These are phyloP conservation scores for Dorcus parallelipipedus DNA, from an alignment of 2,888 invertebrate genomes.

Conservation along the genomic window DNA sequence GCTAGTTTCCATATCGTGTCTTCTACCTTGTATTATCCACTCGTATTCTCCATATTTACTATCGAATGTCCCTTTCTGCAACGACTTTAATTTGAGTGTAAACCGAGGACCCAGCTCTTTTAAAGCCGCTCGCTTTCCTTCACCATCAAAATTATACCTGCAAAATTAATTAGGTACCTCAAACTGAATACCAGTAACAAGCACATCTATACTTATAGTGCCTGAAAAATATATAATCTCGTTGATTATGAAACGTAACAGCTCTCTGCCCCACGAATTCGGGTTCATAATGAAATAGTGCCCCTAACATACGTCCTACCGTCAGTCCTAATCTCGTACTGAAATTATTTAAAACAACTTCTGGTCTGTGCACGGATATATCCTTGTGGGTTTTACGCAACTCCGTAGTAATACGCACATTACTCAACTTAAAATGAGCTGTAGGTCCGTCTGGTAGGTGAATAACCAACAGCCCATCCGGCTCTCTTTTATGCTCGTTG, in stretches of 20 bases:
- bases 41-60: slow-evolving; percentile 95
- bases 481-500: slow-evolving; percentile 90
- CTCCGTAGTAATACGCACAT: slow-evolving; percentile 86
- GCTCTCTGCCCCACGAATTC: slow-evolving; percentile 90
- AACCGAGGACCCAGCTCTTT: slow-evolving; percentile 97
- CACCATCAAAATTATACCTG: slow-evolving; percentile 85
- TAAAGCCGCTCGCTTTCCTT: slow-evolving; percentile 70
- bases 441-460: slow-evolving; percentile 97
- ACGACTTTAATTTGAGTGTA: slow-evolving; percentile 84
- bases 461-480: slow-evolving; percentile 87
- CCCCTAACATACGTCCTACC: slow-evolving; percentile 88
- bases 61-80: slow-evolving; percentile 97
- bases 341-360: slow-evolving; percentile 95
- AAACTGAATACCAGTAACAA: not conserved
- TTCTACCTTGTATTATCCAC: slow-evolving; percentile 87
- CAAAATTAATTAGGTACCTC: slow-evolving; percentile 15
- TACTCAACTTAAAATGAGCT: slow-evolving; percentile 91
- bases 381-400: slow-evolving; percentile 75
- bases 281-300: slow-evolving; percentile 93
- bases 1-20: slow-evolving; percentile 92
- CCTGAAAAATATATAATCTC: slow-evolving; percentile 97
- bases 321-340: slow-evolving; percentile 89
- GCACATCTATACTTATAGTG: slow-evolving; percentile 71
- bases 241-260: slow-evolving; percentile 97
- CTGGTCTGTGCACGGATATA: slow-evolving; percentile 85